phyloP scores from a whole-genome alignment of 2,113 vertebrate species.

The Paedocypris sp. region DNA sequence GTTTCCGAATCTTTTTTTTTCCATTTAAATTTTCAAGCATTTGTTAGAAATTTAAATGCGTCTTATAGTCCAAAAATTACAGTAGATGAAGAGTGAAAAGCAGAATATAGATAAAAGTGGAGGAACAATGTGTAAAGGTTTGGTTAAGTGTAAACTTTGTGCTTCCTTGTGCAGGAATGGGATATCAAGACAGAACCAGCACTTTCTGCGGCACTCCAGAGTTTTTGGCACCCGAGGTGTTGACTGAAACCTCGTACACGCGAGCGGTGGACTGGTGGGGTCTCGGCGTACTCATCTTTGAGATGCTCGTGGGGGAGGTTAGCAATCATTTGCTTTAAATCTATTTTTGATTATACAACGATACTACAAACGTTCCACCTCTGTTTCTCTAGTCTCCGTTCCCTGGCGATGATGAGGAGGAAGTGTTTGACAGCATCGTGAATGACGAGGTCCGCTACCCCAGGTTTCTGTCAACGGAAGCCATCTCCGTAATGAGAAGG shows the following conservation, averaged over 20 bases:
- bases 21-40: too few relatives aligned
- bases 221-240: conserved; percentile 93
- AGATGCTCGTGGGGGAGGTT: conserved; percentile 98
- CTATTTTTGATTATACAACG: background rate
- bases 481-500: conserved; percentile 97
- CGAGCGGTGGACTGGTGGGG: conserved; percentile 99
- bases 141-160: too few relatives aligned
- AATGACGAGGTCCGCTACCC: conserved; percentile 98
- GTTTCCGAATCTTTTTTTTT: too few relatives aligned
- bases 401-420: conserved; percentile 95
- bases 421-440: conserved; percentile 98
- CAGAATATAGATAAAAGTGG: too few relatives aligned
- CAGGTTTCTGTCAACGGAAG: conserved; percentile 90
- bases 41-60: too few relatives aligned
- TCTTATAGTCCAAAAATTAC: too few relatives aligned
- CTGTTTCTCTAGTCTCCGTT: conserved; percentile 76
- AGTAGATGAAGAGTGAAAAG: too few relatives aligned
- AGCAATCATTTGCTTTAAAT: conserved; percentile 33
- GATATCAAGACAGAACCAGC: conserved; percentile 91
- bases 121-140: too few relatives aligned
- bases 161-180: conserved; percentile 75
- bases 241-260: conserved; percentile 96
- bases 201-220: conserved; percentile 97
- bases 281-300: conserved; percentile 95
- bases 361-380: background rate